Percentiles rank a stretch among this genome's conserved stretches.
phyloP scores from a whole-genome alignment of 2,888 invertebrate species.

The Cephonodes hylas region DNA sequence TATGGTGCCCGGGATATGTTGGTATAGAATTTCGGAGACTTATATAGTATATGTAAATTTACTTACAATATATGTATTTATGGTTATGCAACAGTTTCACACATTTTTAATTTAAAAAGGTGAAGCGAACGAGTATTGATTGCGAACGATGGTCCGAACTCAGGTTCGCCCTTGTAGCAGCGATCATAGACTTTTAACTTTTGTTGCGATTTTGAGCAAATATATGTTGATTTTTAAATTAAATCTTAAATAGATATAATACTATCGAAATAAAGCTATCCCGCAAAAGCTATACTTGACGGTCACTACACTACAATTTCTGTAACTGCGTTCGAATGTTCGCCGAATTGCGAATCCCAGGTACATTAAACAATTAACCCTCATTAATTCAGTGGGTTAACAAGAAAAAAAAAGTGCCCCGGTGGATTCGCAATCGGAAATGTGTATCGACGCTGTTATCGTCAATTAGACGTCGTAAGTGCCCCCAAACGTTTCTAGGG shows the following conservation, averaged over 20 bases:
- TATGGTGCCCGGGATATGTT: not conserved
- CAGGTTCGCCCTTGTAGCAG: too few relatives aligned
- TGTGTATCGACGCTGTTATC: conserved; percentile 44
- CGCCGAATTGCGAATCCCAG: not conserved
- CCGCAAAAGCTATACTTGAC: not conserved
- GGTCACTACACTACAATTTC: not conserved
- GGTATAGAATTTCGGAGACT: not conserved
- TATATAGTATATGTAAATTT: too few relatives aligned
- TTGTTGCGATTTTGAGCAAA: too few relatives aligned
- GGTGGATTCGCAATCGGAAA: conserved; percentile 42
- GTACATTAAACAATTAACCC: conserved; percentile 13
- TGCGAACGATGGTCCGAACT: too few relatives aligned
- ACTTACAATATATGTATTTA: too few relatives aligned
- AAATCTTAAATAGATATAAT: too few relatives aligned
- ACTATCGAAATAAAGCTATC: not conserved
- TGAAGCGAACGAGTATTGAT: too few relatives aligned
- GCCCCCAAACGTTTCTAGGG: conserved; percentile 19
- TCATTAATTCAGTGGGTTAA: conserved; percentile 26
- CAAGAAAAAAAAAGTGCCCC: conserved; percentile 38
- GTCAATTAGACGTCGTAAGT: conserved; percentile 40
- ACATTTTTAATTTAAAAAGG: too few relatives aligned
- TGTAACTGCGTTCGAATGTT: not conserved
- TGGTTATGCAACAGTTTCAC: too few relatives aligned
- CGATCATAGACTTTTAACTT: too few relatives aligned
- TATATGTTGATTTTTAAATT: too few relatives aligned